Evolutionary conservation across 2,888 invertebrate genomes (phyloP).

Genomic region (Theretra japonica): DNA sequence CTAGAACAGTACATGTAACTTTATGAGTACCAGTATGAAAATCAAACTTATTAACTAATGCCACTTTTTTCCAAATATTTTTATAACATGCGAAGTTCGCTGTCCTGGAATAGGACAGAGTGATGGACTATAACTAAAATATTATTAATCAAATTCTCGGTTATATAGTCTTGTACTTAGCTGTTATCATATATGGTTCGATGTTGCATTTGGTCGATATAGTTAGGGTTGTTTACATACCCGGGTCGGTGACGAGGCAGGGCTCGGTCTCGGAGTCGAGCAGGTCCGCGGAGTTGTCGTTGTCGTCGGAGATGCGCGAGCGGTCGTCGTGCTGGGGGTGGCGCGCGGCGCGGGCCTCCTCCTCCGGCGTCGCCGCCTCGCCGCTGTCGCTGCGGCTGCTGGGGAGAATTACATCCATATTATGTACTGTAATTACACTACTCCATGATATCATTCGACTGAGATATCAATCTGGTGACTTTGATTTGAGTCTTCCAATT

Average conservation of each 20-base stretch:
- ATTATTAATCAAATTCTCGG: too few species aligned
- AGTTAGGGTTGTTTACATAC: conserved; percentile 57
- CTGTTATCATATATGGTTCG: too few species aligned
- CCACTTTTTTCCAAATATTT: not conserved
- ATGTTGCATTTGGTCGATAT: too few species aligned
- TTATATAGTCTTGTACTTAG: too few species aligned
- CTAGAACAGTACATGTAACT: conserved; percentile 44
- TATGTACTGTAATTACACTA: too few species aligned
- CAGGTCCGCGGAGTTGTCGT: conserved; percentile 91
- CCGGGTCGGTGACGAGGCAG: conserved; percentile 92
- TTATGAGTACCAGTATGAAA: too few species aligned
- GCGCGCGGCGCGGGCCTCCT: conserved; percentile 79
- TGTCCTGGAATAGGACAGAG: too few species aligned
- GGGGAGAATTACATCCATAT: not conserved
- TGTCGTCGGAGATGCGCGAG: conserved; percentile 78
- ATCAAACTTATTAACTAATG: too few species aligned
- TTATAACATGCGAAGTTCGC: not conserved
- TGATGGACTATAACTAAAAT: too few species aligned
- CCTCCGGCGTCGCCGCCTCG: conserved; percentile 87
- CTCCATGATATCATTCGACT: too few species aligned
- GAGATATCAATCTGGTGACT: too few species aligned
- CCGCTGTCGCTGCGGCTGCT: conserved; percentile 87
- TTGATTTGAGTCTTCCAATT: too few species aligned
- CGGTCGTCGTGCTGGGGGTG: conserved; percentile 75
- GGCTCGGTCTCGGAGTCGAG: conserved; percentile 93